Evolutionary conservation across 2,113 vertebrate species (phyloP), one percentile per base, ranked within the genome.

Genomic region (Gobio gobio): DNA sequence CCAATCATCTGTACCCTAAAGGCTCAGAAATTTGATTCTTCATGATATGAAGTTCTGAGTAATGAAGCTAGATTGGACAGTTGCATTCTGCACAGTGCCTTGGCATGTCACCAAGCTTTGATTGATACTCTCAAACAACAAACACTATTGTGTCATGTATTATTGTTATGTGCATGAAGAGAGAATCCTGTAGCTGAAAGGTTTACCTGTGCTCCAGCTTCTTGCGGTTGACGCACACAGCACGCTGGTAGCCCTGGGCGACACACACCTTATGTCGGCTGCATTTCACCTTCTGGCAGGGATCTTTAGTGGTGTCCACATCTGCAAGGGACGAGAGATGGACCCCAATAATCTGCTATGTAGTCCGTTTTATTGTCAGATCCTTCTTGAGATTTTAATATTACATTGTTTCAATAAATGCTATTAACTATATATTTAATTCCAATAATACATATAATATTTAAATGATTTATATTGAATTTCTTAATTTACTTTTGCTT

Each of bases 231-330:
- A 99, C 95, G 83, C 98, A 99, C 93, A 99, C 97, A 79, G 97
- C 98, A 51, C 95, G 94, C 94, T 97, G 97, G 93, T 97, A 97
- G 90, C 97, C 97, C 91, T 98, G 98, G 16, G 97, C 96, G 29
- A 99, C 95, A 79, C 98, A 99, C 90, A 98, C 96, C 91, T 99
- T 99, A 93, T 99, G 97, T 72, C 94, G 95, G 93, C 98, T 99
- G 93, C 98, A 99, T 86, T 98, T 99, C 90, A 99, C 96, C 94
- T 99, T 98, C 94, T 98, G 97, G 93, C 98, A 99, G 7, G 98
- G 97, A 92, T 99, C 98, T 95, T 99, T 99, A 90, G 98, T 98
- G 89, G 97, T 98, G 92, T 99, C 98, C 91, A 97, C 93, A 85
- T 95, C 98, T 98, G 88, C 68, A 29, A 24, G 83, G 83, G 40